Evolutionary conservation across 2,888 invertebrate genomes (phyloP).

Genomic region (Gymnocheta viridis): DNA sequence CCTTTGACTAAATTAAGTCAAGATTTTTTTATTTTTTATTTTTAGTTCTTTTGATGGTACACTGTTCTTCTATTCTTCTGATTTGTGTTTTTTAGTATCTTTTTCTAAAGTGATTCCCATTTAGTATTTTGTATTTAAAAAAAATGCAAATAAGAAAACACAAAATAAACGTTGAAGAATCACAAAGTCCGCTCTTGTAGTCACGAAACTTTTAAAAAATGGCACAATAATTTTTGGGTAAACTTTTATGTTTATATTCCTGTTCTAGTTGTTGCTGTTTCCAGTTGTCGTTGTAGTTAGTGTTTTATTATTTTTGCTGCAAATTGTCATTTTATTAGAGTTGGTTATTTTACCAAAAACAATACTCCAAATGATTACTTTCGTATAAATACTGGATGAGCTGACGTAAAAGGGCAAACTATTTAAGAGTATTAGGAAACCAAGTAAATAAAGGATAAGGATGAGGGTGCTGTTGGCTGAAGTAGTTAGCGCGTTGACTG

Average conservation of each 20-base stretch:
- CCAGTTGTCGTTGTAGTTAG: constrained; percentile 37
- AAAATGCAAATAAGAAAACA: not conserved
- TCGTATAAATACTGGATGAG: constrained; percentile 43
- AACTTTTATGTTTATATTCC: constrained; percentile 58
- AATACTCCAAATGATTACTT: not conserved
- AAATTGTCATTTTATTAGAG: constrained; percentile 60
- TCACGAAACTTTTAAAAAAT: constrained; percentile 63
- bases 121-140: constrained; percentile 43
- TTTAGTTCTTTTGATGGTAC: constrained; percentile 13
- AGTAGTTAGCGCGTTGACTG: no score
- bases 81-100: constrained; percentile 23
- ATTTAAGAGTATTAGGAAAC: not conserved
- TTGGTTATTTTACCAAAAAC: constrained; percentile 35
- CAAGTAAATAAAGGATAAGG: no score
- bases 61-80: not conserved
- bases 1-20: constrained; percentile 65
- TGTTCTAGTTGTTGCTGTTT: constrained; percentile 23
- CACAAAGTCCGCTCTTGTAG: constrained; percentile 31
- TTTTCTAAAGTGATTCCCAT: constrained; percentile 45
- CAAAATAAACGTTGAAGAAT: not conserved
- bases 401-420: not conserved
- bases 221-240: constrained; percentile 61
- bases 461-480: no score
- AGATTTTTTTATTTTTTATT: constrained; percentile 37
- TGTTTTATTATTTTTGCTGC: constrained; percentile 37